A percentile compares a stretch with the other conserved stretches of the same genome.
Evolutionary conservation across 2,888 invertebrate genomes (phyloP).

Genomic region (Synergus japonicus): DNA sequence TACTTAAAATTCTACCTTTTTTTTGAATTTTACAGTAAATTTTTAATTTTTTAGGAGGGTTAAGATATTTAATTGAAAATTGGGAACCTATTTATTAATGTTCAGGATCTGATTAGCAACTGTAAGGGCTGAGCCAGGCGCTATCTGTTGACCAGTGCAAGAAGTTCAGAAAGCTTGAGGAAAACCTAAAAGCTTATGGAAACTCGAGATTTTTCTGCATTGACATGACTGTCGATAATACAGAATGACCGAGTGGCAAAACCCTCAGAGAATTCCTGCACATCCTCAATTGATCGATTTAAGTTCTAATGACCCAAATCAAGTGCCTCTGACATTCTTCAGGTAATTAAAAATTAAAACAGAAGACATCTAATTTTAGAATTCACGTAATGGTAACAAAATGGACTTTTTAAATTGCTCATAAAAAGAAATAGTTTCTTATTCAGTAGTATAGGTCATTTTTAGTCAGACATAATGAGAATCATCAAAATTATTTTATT

Average conservation of each 20-base stretch:
- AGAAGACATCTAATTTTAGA: background rate
- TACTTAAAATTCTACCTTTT: too few relatives aligned
- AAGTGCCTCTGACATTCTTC: background rate
- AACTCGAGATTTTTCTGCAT: conserved; percentile 11
- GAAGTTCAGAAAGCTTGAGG: background rate
- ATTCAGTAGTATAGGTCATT: too few relatives aligned
- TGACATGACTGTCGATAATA: conserved; percentile 24
- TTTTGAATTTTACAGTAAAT: too few relatives aligned
- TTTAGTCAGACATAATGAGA: too few relatives aligned
- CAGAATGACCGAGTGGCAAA: background rate
- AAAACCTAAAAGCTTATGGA: conserved; percentile 12
- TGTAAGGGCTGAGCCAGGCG: background rate
- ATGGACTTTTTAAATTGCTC: background rate
- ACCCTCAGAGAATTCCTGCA: conserved; percentile 3
- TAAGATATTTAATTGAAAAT: too few relatives aligned
- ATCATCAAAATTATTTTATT: too few relatives aligned
- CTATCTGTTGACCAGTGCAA: background rate
- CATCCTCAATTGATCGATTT: conserved; percentile 15
- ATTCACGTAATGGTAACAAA: background rate
- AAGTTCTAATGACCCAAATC: conserved; percentile 6
- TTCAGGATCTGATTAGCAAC: background rate
- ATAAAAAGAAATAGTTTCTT: background rate
- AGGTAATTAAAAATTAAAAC: background rate
- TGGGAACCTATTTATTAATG: too few relatives aligned
- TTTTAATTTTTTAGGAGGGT: too few relatives aligned